Evolutionary conservation across 2,888 invertebrate genomes (phyloP).

Genomic region (Tenthredo livida): DNA sequence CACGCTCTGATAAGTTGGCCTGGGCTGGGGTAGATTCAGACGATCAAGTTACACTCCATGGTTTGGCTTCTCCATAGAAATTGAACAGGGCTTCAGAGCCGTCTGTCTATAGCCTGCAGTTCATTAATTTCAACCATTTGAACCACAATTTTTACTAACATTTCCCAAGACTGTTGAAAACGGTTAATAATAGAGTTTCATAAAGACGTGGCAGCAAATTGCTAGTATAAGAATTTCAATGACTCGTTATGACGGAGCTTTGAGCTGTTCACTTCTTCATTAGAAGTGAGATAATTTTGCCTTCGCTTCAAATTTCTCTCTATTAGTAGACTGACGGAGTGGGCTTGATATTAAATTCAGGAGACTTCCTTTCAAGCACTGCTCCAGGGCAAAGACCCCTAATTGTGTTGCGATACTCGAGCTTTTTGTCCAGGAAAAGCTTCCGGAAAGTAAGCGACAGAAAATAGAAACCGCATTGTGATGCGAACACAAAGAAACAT

Average conservation of each 20-base stretch:
- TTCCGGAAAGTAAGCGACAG: not conserved
- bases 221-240: not conserved
- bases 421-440: not conserved
- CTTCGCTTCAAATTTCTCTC: constrained; percentile 12
- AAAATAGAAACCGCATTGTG: not conserved
- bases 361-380: constrained; percentile 1
- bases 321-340: constrained; percentile 7
- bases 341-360: constrained; percentile 19
- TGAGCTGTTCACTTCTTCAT: not conserved
- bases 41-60: constrained; percentile 41
- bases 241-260: not conserved
- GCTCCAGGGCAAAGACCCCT: constrained; percentile 12
- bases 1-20: constrained; percentile 38
- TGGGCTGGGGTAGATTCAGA: constrained; percentile 10
- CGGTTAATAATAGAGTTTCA: not conserved
- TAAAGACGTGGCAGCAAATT: not conserved
- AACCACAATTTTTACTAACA: not conserved
- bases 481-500: not conserved
- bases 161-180: not conserved
- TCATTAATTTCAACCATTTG: not conserved
- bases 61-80: constrained; percentile 43
- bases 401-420: constrained; percentile 32
- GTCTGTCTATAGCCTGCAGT: not conserved
- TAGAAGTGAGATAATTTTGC: not conserved
- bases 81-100: constrained; percentile 24